These are phyloP conservation scores for Oxyteleia sp. DNA, from an alignment of 2,888 invertebrate genomes.

Conservation along the genomic window DNA sequence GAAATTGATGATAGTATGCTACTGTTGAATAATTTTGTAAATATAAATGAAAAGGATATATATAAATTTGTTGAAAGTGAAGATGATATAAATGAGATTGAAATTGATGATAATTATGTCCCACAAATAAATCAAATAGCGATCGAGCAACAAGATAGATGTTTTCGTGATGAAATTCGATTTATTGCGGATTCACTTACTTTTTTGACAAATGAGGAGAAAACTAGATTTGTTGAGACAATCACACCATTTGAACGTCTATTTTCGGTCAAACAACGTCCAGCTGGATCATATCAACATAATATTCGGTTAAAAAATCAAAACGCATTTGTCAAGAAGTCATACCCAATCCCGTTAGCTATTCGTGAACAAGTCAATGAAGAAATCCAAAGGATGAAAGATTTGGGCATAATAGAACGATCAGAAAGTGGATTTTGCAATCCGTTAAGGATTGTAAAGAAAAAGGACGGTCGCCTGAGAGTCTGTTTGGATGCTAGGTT, in stretches of 20 bases:
- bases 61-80: neutral
- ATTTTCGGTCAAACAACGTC: neutral
- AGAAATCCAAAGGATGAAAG: neutral
- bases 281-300: conserved; percentile 12
- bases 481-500: conserved; percentile 81
- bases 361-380: neutral
- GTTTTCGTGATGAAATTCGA: neutral
- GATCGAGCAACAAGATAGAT: neutral
- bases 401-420: neutral
- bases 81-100: neutral
- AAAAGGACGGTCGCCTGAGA: conserved; percentile 65
- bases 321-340: conserved; percentile 7
- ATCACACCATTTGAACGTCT: neutral
- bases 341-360: conserved; percentile 3
- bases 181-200: neutral
- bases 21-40: neutral
- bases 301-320: conserved; percentile 8
- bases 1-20: neutral
- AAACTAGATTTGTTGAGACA: neutral
- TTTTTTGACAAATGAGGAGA: neutral
- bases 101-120: neutral
- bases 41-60: neutral
- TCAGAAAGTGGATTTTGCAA: conserved; percentile 25
- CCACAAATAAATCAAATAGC: neutral
- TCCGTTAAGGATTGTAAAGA: conserved; percentile 15